Base-by-base conservation (phyloP, 2,797 vertebrate species). In the Mareca penelope region DNA sequence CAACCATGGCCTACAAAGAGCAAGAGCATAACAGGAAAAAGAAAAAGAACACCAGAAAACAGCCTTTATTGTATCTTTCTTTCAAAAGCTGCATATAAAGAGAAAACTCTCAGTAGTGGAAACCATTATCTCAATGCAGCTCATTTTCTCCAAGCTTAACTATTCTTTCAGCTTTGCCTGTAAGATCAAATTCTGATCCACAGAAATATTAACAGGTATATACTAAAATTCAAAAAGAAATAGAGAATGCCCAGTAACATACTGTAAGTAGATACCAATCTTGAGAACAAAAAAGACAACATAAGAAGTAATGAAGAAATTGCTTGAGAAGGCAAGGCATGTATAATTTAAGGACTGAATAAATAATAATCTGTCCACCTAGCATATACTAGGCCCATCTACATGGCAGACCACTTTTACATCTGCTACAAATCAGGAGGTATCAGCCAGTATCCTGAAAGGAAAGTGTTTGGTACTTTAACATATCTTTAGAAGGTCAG, bases 1-100 rank as follows among this genome's bases (percentile, higher is more conserved):
- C 99, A 83, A 99, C 98, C 99, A 99, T 99, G 59, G 99, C 99
- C 99, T 99, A 94, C 44, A 96, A 97, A 96, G 95, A 94, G 79
- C 16, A 91, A 85, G 88, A 94, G 59, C 15, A 15, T 46, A 80
- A 95, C 12, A 97, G 63, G 42, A 57, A 89, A 89, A 85, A 61
- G 23, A 86, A 73, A 69, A 79, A 22, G 6, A 76, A 78, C 84
- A 31, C 4, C 18, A 72, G 19, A 55, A 48, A 55, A 23, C 15
- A 53, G 10, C 24, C n/a, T n/a, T n/a, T n/a, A n/a, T n/a, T n/a
- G n/a, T n/a, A n/a, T n/a, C n/a, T n/a, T n/a, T n/a, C n/a, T n/a
- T n/a, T n/a, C n/a, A n/a, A n/a, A n/a, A n/a, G 6, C 64, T 65
- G 26, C 56, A 56, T 10, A 75, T 23, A 35, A 90, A 81, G 14